Evolutionary conservation across 2,797 vertebrate species (phyloP).

Genomic region (Gadopsis bispinosus): DNA sequence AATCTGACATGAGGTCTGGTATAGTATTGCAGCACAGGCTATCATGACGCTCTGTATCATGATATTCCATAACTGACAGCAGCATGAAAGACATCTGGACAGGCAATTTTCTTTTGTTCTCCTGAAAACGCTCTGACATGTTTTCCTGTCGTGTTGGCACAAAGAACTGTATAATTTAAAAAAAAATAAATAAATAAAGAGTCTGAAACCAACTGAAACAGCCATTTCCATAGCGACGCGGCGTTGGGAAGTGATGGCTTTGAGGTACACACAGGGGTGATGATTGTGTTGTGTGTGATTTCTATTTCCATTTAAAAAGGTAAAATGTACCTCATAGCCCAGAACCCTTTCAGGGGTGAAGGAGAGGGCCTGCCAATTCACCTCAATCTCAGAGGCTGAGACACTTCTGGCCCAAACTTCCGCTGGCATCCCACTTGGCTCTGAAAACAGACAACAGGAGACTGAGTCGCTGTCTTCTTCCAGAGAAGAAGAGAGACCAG

Average conservation of each 20-base stretch:
- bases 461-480: conserved; percentile 57
- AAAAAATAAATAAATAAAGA: conserved; percentile 1
- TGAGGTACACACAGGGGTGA: conserved; percentile 69
- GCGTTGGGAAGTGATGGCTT: conserved; percentile 66
- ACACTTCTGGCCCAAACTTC: conserved; percentile 90
- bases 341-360: conserved; percentile 92
- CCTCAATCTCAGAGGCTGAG: conserved; percentile 92
- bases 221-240: conserved; percentile 70
- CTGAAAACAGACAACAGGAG: conserved; percentile 83
- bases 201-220: conserved; percentile 51
- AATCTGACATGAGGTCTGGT: conserved; percentile 16
- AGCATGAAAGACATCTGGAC: conserved; percentile 51
- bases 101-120: conserved; percentile 71
- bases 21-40: not conserved
- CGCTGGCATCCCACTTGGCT: conserved; percentile 89
- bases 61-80: conserved; percentile 55
- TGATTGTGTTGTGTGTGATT: conserved; percentile 68
- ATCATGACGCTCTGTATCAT: conserved; percentile 29
- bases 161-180: conserved; percentile 71
- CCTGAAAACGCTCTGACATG: conserved; percentile 57
- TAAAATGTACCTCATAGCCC: conserved; percentile 92
- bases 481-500: conserved; percentile 53
- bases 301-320: conserved; percentile 81
- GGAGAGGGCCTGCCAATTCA: conserved; percentile 90
- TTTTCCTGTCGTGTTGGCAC: conserved; percentile 58